Percentiles rank a stretch among this genome's conserved stretches.
Evolutionary conservation across 2,113 vertebrate genomes (phyloP).

Genomic region (Passer domesticus): DNA sequence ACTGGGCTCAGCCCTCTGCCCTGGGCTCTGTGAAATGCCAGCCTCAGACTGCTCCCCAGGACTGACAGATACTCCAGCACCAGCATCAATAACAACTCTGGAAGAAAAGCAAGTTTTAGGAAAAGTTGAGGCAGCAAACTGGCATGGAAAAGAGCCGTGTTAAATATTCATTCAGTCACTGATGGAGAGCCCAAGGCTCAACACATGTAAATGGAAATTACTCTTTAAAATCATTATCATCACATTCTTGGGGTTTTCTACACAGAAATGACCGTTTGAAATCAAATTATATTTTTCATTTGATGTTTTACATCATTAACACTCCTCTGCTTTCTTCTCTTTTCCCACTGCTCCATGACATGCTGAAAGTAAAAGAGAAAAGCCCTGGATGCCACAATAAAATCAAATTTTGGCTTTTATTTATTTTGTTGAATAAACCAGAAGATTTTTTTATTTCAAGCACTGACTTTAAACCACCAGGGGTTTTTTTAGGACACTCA

Average conservation of each 20-base stretch:
- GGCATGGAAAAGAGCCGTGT: rapidly evolving
- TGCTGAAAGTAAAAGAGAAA: not conserved
- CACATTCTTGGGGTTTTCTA: rapidly evolving
- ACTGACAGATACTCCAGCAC: not conserved
- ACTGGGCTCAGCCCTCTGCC: not conserved
- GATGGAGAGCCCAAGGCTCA: not conserved
- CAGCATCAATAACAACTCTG: rapidly evolving
- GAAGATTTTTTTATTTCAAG: not conserved
- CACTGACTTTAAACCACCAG: not conserved
- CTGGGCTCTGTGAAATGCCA: not conserved
- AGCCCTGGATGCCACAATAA: not conserved
- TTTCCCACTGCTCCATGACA: not conserved
- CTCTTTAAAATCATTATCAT: not conserved
- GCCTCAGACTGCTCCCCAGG: not conserved
- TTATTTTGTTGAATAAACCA: not conserved
- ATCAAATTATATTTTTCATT: not conserved
- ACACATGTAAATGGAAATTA: not conserved
- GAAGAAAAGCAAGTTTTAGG: not conserved
- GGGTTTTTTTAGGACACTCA: not conserved
- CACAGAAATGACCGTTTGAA: not conserved
- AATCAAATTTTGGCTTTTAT: not conserved
- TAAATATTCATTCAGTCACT: not conserved
- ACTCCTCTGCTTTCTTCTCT: not conserved
- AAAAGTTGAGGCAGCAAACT: not conserved
- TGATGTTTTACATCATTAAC: not conserved